Evolutionary conservation across 2,888 invertebrate genomes (phyloP).

Genomic region (Xylocampa areola): DNA sequence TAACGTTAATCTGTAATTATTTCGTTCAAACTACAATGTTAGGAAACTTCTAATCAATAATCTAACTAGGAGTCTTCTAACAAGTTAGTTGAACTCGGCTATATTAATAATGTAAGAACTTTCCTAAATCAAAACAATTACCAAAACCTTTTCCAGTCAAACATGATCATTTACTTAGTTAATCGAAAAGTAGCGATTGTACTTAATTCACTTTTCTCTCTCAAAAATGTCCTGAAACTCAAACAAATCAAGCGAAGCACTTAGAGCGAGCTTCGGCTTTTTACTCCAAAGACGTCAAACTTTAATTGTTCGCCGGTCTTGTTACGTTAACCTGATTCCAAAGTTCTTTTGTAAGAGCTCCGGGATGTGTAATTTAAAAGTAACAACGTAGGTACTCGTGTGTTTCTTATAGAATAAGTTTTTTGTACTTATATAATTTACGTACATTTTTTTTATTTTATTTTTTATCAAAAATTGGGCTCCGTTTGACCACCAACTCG

Average conservation of each 20-base stretch:
- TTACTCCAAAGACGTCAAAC: constrained; percentile 70
- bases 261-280: constrained; percentile 68
- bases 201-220: constrained; percentile 56
- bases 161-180: constrained; percentile 34
- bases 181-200: constrained; percentile 41
- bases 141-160: constrained; percentile 19
- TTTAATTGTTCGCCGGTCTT: constrained; percentile 78
- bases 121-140: constrained; percentile 24
- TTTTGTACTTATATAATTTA: background rate
- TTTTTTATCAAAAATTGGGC: no score
- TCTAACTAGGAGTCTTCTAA: no score
- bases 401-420: constrained; percentile 11
- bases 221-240: constrained; percentile 72
- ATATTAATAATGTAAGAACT: no score
- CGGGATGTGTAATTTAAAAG: constrained; percentile 56
- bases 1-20: no score
- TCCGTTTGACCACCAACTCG: no score
- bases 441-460: no score
- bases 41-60: no score
- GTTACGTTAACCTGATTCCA: constrained; percentile 71
- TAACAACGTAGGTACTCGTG: constrained; percentile 33
- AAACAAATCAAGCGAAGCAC: constrained; percentile 83
- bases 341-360: constrained; percentile 62
- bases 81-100: no score
- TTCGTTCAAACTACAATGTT: no score